Base-by-base conservation (phyloP, 2,888 invertebrate genomes). In the Clunio marinus region DNA sequence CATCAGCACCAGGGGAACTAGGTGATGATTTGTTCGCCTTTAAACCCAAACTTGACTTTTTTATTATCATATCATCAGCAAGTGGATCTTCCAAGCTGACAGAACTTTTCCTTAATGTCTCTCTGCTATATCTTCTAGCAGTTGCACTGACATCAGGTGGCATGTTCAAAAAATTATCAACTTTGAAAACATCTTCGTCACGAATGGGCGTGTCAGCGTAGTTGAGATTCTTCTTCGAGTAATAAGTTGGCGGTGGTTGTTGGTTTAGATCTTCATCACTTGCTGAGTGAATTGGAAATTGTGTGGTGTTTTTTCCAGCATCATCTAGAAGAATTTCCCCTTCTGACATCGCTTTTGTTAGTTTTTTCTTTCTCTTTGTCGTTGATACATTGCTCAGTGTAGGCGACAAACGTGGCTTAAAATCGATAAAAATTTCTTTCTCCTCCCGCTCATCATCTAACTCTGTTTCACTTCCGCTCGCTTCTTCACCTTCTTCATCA, bases 341-440 rank as follows among this genome's bases (percentile, higher is more conserved):
- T 77, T 92, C 91, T 0, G 90, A 91, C 70, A 89, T 81, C 0
- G 91, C 90, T 80, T 91, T 91, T 70, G 87, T 86, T 70, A 90
- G 78, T 76, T 73, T 80, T 74, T 71, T 78, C 75, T 77, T 78
- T 73, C 80, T 81, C 73, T 80, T 82, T 71, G 80, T 81, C 37
- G 75, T 74, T 25, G 27, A 10, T 17, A 35, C 46, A 46, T 15
- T 27, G 70, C 84, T 84, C 66, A 84, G 84, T 65, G 84, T 84
- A 66, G 87, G 85, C 17, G 87, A 85, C 13, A 85, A 80, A 70
- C 86, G 83, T 4, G 93, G 93, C 78, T 93, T 91, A 76, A 92
- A 93, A 76, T 93, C 90, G 72, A 93, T 92, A 70, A 93, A 87
- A 69, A 93, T 92, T 79, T 92, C 92, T 73, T 85, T 85, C 75